A percentile compares a stretch with the other conserved stretches of the same genome.
These are phyloP conservation scores for Drosophila orena DNA, from an alignment of 1,140 invertebrate genomes.

Conservation along the genomic window DNA sequence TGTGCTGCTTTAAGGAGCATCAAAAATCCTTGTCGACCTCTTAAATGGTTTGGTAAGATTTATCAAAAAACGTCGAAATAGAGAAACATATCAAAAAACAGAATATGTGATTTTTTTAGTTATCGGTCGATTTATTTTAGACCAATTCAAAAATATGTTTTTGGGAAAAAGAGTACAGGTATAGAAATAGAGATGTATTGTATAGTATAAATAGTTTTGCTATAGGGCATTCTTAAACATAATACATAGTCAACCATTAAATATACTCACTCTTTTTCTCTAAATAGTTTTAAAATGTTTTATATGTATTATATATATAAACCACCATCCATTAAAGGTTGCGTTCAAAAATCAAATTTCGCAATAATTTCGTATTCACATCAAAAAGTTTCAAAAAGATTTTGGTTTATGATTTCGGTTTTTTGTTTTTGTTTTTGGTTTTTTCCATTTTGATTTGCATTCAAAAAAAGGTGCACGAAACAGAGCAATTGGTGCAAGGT, in stretches of 20 bases:
- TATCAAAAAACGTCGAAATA: slow-evolving; percentile 62
- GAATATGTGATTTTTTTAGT: slow-evolving; percentile 64
- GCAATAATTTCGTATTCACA: slow-evolving; percentile 81
- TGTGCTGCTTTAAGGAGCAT: slow-evolving; percentile 37
- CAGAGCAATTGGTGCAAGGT: slow-evolving; percentile 82
- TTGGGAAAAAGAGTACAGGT: slow-evolving; percentile 34
- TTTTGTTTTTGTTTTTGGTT: slow-evolving; percentile 55
- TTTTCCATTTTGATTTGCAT: slow-evolving; percentile 81
- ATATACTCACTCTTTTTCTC: slow-evolving; percentile 84
- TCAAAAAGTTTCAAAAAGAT: slow-evolving; percentile 78
- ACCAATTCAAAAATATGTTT: slow-evolving; percentile 45
- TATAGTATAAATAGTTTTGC: slow-evolving; percentile 50
- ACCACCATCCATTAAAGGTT: slow-evolving; percentile 83
- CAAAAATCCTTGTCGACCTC: slow-evolving; percentile 72
- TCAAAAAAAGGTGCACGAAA: slow-evolving; percentile 83
- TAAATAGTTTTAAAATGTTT: slow-evolving; percentile 78
- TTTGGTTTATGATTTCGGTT: slow-evolving; percentile 55
- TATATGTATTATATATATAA: slow-evolving; percentile 68
- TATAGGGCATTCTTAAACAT: slow-evolving; percentile 78
- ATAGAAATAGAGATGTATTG: slow-evolving; percentile 35
- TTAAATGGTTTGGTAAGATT: slow-evolving; percentile 41
- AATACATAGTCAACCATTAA: slow-evolving; percentile 73
- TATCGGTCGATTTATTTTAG: slow-evolving; percentile 50
- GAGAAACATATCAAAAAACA: slow-evolving; percentile 77
- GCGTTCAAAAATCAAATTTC: slow-evolving; percentile 84